These are phyloP conservation scores for Gari tellinella DNA, from an alignment of 2,888 invertebrate genomes.

Conservation along the genomic window DNA sequence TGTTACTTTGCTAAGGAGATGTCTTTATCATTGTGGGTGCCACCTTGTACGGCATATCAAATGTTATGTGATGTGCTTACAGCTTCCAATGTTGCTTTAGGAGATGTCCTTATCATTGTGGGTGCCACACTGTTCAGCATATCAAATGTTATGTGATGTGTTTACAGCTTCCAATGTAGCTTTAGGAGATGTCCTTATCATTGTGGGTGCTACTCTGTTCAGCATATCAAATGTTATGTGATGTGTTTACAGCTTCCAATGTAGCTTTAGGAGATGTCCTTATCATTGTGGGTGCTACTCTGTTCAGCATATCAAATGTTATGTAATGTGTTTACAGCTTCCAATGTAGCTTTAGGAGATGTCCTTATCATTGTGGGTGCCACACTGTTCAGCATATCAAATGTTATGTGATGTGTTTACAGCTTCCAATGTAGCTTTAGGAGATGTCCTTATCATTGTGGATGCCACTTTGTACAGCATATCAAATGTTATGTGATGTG, in stretches of 20 bases:
- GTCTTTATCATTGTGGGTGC: too few relatives aligned
- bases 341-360: constrained; percentile 92
- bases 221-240: constrained; percentile 93
- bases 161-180: constrained; percentile 90
- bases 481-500: constrained; percentile 88
- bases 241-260: constrained; percentile 89
- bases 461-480: constrained; percentile 92
- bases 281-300: constrained; percentile 90
- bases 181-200: constrained; percentile 92
- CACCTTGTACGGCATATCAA: too few relatives aligned
- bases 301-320: constrained; percentile 93
- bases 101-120: constrained; percentile 92
- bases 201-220: constrained; percentile 91
- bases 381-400: constrained; percentile 91
- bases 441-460: constrained; percentile 92
- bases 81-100: constrained; percentile 92
- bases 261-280: constrained; percentile 93
- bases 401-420: constrained; percentile 88
- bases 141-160: constrained; percentile 91
- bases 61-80: too few relatives aligned
- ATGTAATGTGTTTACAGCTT: constrained; percentile 88
- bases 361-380: constrained; percentile 92
- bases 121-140: constrained; percentile 92
- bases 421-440: constrained; percentile 92
- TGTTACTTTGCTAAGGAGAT: too few relatives aligned